Evolutionary conservation across 2,888 invertebrate species (phyloP), one percentile per base, ranked within the genome.

Genomic region (Athalia rosae): DNA sequence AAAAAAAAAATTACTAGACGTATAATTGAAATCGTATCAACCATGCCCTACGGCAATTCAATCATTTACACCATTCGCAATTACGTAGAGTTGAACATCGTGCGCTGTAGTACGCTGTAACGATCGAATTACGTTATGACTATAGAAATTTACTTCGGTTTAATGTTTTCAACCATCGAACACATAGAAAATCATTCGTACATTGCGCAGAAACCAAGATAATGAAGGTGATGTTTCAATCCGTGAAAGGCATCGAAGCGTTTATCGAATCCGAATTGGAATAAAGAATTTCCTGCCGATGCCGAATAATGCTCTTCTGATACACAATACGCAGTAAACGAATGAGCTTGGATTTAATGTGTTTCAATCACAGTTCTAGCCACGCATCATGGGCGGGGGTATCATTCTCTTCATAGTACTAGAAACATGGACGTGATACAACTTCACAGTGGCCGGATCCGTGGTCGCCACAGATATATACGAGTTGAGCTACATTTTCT

Each of bases 271-370:
- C 69, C 43, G 28, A 43, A 69, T 56, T 28, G 28, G 58, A 71
- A 71, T 71, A 71, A 71, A 71, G 58, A 9, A 47, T 71, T 71
- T 71, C 71, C 71, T 71, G 71, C 15, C 45, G 71, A 28, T 28
- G 28, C 43, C 8, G 45, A 45, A 71, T 71, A 71, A 71, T 71
- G 58, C 58, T 13, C 15, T 58, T 15, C 9, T 43, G 58, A 28
- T 28, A 2, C 58, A 71, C 71, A 71, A 71, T 71, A 45, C 45
- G 43, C 45, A 58, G 71, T 9, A 45, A 43, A 71, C 58, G 71
- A 45, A 4, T 69, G n/a, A 45, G 13, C 43, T 58, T 45, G 56
- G 28, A 28, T 28, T 28, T 61, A 61, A 61, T 61, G 61, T 41
- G 61, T 61, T 61, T 61, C 61, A 61, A 61, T 28, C 9, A 8